Base-by-base conservation (phyloP, 2,797 vertebrate species). In the Naso thynnoides region DNA sequence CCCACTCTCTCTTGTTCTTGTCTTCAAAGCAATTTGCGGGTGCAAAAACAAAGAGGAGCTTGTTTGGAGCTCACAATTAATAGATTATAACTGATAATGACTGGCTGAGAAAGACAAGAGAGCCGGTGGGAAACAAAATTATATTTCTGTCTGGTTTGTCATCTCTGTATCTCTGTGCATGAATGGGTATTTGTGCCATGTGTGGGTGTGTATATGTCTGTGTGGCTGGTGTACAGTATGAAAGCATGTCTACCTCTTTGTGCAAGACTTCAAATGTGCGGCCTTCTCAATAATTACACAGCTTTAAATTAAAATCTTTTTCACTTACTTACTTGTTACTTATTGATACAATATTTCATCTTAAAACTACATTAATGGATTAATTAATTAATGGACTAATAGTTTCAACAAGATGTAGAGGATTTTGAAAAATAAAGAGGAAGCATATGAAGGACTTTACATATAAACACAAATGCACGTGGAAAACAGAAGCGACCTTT, bases 21-120 rank as follows among this genome's bases (percentile, higher is more conserved):
- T 81, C 74, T 80, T 86, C 82, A 47, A 42, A 83, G 88, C 85
- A 92, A 93, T 94, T 93, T 94, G 90, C 66, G 91, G 92, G 81
- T 50, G 63, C 54, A 71, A 67, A 71, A 65, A 96, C 95, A 96
- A 96, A 95, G 95, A 91, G 83, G 79, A 88, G 93, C 92, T 95
- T 96, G 95, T 96, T 94, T 88, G 91, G 79, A 88, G 81, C 91
- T 91, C 86, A 90, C 86, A 87, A 87, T 92, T 88, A 88, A 79
- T 86, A 73, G 85, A 84, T 88, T 86, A 79, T 83, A 79, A 89
- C 73, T 79, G 60, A n/a, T 70, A 84, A 27, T 88, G 85, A 82
- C 78, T 79, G 83, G 76, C 56, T 79, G 57, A 48, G 70, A 81
- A 63, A 80, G 78, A 70, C 56, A 38, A 74, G 29, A 62, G 60